Base-by-base conservation (phyloP, 2,113 vertebrate species). In the Euleptes europaea region DNA sequence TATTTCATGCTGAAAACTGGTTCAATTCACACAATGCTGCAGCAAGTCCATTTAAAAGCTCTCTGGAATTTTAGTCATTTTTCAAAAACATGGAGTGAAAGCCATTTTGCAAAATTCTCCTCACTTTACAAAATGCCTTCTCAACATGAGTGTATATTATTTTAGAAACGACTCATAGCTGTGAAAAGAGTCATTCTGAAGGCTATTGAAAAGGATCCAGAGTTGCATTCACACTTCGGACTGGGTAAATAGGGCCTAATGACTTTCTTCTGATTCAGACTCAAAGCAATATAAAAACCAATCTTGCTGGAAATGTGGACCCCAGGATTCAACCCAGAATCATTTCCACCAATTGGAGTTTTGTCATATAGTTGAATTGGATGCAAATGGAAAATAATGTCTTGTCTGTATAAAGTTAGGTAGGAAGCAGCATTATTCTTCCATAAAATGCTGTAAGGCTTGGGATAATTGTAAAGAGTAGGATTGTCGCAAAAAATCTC, bases 181-280 rank as follows among this genome's bases (percentile, higher is more conserved):
- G 8, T 63, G 26, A 28, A 63, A 57, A 28, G 26, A 63, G 60
- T 63, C 26, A 26, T 63, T 28, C 26, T 33, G 33, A 76, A 28
- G 49, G n/a, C 17, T 26, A 17, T 23, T 11, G 54, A 77, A 76
- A 77, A 57, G 33, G 21, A 33, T 33, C 6, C 33, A 60, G 12
- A 85, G 33, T 78, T 33, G 13, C 60, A 78, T 78, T 33, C 84
- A 13, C 79, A 86, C 47, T 40, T 13, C 26, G 57, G 7, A 78
- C 78, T 79, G 47, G 42, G 67, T 70, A 87, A 86, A 87, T 72
- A 84, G 86, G 2, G 31, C 71, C 17, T 1, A 82, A 57, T 84
- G 40, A 66, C 54, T 92, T 88, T 87, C 63, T 87, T 49, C 26
- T 84, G 28, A 77, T 12, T 11, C 28, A 63, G 11, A 84, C 9